Conservation (phyloP, 2,888 invertebrate genomes). For the Schrankia costaestrigalis region DNA sequence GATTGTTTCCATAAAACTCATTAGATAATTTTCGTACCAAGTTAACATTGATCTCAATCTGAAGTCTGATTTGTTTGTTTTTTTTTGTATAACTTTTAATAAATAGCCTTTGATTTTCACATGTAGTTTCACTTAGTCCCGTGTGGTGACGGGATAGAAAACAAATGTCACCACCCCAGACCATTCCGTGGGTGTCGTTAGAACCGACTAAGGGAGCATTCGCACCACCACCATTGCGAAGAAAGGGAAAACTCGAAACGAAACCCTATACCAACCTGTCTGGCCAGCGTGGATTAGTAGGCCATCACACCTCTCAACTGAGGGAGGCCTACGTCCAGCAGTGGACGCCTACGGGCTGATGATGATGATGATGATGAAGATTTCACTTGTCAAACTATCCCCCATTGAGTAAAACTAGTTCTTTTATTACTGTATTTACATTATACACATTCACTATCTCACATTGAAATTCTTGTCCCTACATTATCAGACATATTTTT, state of each 20-base stretch:
- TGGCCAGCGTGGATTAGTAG: no score
- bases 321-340: no score
- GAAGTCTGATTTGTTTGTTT: constrained; percentile 1
- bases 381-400: not conserved
- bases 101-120: not conserved
- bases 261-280: no score
- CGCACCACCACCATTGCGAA: no score
- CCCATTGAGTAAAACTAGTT: not conserved
- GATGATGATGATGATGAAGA: no score
- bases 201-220: no score
- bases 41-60: constrained; percentile 1
- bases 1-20: constrained; percentile 11
- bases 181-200: no score
- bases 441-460: not conserved
- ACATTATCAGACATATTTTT: not conserved
- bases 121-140: not conserved
- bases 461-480: not conserved
- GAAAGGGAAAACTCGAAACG: no score
- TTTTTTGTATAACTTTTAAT: not conserved
- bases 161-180: no score
- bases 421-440: not conserved
- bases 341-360: no score
- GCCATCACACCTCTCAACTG: no score
- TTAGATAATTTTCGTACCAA: not conserved
- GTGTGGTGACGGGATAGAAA: no score